phyloP scores from a whole-genome alignment of 2,113 vertebrate species.

The Phylloscopus trochilus region DNA sequence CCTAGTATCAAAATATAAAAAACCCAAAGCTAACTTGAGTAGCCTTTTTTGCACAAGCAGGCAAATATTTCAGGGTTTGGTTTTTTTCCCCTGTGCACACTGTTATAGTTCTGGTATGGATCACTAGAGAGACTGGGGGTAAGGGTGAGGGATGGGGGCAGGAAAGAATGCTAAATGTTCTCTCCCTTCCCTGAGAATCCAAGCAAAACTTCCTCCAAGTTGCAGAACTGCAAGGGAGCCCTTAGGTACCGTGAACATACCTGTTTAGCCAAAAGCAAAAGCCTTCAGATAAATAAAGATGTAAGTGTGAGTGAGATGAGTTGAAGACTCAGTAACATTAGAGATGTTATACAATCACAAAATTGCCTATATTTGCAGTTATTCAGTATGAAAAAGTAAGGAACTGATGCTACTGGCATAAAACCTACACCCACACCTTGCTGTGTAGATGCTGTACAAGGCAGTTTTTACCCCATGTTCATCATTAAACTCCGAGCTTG shows the following conservation, averaged over 20 bases:
- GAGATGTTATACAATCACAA: not conserved
- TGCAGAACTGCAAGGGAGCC: not conserved
- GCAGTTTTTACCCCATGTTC: not conserved
- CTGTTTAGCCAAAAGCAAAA: not conserved
- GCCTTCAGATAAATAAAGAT: not conserved
- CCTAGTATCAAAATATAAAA: not conserved
- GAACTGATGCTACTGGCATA: not conserved
- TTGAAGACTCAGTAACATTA: not conserved
- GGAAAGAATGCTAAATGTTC: not conserved
- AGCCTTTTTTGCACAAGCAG: not conserved
- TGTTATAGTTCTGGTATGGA: not conserved
- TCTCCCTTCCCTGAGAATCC: not conserved
- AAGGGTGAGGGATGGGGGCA: accelerated
- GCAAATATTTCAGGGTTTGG: not conserved
- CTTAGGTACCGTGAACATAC: not conserved
- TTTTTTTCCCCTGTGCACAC: accelerated
- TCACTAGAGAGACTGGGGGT: not conserved
- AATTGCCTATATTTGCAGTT: not conserved
- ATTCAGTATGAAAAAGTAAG: not conserved
- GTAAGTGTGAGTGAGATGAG: not conserved
- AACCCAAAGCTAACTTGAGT: not conserved
- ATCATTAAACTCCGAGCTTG: not conserved
- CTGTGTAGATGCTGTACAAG: not conserved
- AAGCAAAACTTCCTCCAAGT: not conserved
- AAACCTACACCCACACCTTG: not conserved